Evolutionary conservation across 35 echinoderm and acorn worm species (phyloP).

Genomic region (Hemicentrotus pulcherrimus): DNA sequence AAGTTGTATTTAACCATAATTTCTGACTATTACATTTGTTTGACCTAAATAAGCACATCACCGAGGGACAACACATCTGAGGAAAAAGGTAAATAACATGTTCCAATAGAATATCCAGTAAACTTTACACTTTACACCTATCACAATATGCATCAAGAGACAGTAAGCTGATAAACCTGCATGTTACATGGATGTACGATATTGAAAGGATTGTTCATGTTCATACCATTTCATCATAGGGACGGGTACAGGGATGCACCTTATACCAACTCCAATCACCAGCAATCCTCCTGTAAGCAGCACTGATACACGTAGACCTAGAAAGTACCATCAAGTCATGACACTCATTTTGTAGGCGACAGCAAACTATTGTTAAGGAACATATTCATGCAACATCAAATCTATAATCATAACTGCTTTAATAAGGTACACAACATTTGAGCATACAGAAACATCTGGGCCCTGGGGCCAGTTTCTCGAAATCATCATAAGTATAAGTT

Average conservation of each 20-base stretch:
- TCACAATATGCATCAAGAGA: not conserved
- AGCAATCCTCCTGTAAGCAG: conserved; percentile 7
- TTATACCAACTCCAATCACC: conserved; percentile 5
- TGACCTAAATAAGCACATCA: not conserved
- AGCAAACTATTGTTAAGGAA: too few relatives aligned
- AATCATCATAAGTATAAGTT: too few relatives aligned
- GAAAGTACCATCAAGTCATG: not conserved
- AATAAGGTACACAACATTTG: too few relatives aligned
- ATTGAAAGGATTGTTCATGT: too few relatives aligned
- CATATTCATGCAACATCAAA: too few relatives aligned
- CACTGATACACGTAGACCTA: conserved; percentile 23
- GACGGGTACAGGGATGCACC: conserved; percentile 29
- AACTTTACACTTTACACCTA: not conserved
- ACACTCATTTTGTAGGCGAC: not conserved
- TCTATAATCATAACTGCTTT: too few relatives aligned
- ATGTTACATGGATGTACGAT: too few relatives aligned
- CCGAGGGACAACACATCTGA: not conserved
- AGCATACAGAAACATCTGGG: too few relatives aligned
- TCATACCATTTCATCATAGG: conserved; percentile 27
- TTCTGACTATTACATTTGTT: too few relatives aligned
- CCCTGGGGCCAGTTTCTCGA: too few relatives aligned
- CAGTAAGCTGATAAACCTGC: not conserved
- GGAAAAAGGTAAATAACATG: not conserved
- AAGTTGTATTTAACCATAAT: not conserved
- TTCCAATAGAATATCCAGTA: not conserved